phyloP scores from a whole-genome alignment of 2,888 invertebrate genomes.

The Coelopa pilipes region DNA sequence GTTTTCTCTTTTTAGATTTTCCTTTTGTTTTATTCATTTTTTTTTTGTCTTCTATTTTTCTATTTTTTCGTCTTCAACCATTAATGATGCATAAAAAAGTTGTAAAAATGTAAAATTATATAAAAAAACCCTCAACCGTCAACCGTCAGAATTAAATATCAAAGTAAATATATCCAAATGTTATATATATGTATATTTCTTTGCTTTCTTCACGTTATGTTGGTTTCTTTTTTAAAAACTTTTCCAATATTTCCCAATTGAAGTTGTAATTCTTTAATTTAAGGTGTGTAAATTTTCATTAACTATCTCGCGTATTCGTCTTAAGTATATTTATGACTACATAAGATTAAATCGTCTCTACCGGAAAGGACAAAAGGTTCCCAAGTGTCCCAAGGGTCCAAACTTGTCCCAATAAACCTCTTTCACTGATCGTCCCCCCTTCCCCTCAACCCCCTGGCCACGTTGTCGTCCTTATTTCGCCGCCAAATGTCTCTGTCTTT shows the following conservation, averaged over 20 bases:
- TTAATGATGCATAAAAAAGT: conserved; percentile 2
- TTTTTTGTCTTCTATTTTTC: neutral
- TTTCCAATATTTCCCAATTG: neutral
- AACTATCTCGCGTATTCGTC: neutral
- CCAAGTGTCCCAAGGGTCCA: neutral
- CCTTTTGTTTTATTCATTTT: neutral
- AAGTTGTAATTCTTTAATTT: conserved; percentile 2
- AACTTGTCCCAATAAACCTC: neutral
- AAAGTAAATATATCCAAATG: too few species aligned
- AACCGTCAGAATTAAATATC: too few species aligned
- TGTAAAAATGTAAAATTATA: too few species aligned
- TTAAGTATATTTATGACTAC: neutral
- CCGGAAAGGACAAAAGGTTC: neutral
- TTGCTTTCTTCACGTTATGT: too few species aligned
- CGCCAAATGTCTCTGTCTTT: too few species aligned
- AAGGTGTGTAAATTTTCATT: conserved; percentile 23
- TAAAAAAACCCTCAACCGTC: too few species aligned
- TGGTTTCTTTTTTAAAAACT: too few species aligned
- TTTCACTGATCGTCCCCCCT: neutral
- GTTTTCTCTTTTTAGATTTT: neutral
- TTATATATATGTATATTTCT: too few species aligned
- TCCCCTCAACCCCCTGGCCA: neutral
- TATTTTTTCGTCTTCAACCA: neutral
- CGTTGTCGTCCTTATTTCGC: neutral
- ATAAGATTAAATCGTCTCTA: neutral